Evolutionary conservation across 2,888 invertebrate genomes (phyloP).

Genomic region (Dioctria linearis): DNA sequence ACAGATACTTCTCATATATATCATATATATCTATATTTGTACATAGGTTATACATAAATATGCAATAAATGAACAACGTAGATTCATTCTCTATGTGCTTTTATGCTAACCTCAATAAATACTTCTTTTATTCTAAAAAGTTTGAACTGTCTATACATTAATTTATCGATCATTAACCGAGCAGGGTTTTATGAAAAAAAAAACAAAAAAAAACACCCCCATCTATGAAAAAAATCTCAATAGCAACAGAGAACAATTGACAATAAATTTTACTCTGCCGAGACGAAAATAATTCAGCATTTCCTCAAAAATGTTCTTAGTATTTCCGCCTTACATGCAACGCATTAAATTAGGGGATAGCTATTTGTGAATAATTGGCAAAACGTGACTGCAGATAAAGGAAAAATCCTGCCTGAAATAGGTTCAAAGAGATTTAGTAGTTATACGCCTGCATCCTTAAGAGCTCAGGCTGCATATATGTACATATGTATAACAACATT

Average conservation of each 20-base stretch:
- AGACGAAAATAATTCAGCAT: background rate
- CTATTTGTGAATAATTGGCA: slow-evolving; percentile 3
- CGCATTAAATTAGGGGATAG: slow-evolving; percentile 3
- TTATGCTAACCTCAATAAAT: too few relatives aligned
- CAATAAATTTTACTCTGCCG: background rate
- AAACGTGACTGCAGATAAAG: slow-evolving; percentile 1
- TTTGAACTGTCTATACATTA: background rate
- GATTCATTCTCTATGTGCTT: too few relatives aligned
- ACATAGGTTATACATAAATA: too few relatives aligned
- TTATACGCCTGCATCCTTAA: background rate
- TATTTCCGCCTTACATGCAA: slow-evolving; percentile 3
- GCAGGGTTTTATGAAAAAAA: background rate
- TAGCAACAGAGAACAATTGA: background rate
- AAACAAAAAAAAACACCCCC: background rate
- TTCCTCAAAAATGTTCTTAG: background rate
- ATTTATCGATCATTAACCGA: background rate
- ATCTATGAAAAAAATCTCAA: background rate
- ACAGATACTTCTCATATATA: too few relatives aligned
- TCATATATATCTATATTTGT: too few relatives aligned
- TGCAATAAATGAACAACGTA: too few relatives aligned
- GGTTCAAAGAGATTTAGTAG: background rate
- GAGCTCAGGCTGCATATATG: too few relatives aligned
- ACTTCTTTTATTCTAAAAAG: too few relatives aligned
- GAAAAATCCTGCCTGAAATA: background rate
- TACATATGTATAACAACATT: background rate